Evolutionary conservation across 2,888 invertebrate genomes (phyloP).

Genomic region (Neuroscelio doddi): DNA sequence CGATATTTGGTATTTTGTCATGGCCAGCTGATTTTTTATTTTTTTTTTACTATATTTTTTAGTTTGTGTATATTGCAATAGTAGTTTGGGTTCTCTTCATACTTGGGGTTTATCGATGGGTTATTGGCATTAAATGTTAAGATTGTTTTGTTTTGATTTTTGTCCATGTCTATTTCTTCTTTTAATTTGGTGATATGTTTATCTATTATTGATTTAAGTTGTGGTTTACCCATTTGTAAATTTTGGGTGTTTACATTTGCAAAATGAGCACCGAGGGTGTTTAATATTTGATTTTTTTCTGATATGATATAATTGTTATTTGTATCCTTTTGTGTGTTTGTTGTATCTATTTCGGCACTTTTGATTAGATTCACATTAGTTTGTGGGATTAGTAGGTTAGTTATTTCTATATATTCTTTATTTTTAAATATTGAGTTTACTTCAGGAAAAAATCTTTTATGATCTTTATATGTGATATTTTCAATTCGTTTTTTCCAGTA

Average conservation of each 20-base stretch:
- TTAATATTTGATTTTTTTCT: background rate
- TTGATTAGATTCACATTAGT: too few species aligned
- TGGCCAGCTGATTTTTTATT: slow-evolving; percentile 41
- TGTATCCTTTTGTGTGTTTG: background rate
- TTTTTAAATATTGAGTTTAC: slow-evolving; percentile 21
- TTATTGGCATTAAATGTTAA: slow-evolving; percentile 18
- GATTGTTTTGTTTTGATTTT: background rate
- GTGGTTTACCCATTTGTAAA: slow-evolving; percentile 7
- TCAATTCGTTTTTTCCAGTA: slow-evolving; percentile 15
- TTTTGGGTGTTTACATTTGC: slow-evolving; percentile 19
- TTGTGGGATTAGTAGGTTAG: too few species aligned
- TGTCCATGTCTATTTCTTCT: slow-evolving; percentile 17
- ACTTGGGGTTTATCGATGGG: slow-evolving; percentile 7
- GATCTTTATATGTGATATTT: too few species aligned
- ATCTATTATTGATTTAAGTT: background rate
- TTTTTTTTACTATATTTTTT: slow-evolving; percentile 20
- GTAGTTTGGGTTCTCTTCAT: slow-evolving; percentile 2
- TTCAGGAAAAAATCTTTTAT: slow-evolving; percentile 18
- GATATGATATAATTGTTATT: slow-evolving; percentile 11
- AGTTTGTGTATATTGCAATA: slow-evolving; percentile 13
- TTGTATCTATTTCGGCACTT: background rate
- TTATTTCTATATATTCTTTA: too few species aligned
- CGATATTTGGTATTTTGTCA: slow-evolving; percentile 32
- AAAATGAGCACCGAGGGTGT: too few species aligned
- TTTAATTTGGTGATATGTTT: background rate